A percentile compares a stretch with the other conserved stretches of the same genome.
Conservation (phyloP, 2,888 invertebrate genomes). For the Vanessa cardui region DNA sequence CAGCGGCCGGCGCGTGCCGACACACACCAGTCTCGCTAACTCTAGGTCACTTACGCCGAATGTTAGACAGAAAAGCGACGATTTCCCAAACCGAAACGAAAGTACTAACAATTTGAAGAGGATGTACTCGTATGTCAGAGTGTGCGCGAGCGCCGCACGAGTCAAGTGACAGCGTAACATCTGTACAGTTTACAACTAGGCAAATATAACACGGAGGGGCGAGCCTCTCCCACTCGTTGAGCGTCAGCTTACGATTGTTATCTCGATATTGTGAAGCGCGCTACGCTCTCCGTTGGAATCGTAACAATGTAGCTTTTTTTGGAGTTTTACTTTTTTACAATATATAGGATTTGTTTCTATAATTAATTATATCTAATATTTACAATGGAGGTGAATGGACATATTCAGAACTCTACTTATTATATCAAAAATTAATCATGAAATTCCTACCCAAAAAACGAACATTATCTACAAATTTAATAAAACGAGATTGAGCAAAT, state of each 20-base stretch:
- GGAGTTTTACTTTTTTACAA: constrained; percentile 81
- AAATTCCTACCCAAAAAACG: constrained; percentile 77
- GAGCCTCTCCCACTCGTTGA: constrained; percentile 50
- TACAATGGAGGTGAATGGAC: constrained; percentile 83
- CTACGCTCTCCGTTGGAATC: constrained; percentile 68
- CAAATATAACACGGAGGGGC: constrained; percentile 42
- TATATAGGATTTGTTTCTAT: constrained; percentile 82
- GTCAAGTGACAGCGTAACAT: constrained; percentile 50
- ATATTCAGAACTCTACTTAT: constrained; percentile 78
- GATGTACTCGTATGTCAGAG: constrained; percentile 43
- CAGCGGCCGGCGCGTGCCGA: constrained; percentile 52
- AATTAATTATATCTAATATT: constrained; percentile 83
- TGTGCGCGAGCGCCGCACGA: constrained; percentile 50
- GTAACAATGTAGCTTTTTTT: constrained; percentile 81
- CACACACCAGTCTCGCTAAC: constrained; percentile 70
- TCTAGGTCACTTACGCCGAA: constrained; percentile 70
- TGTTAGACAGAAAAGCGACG: constrained; percentile 74
- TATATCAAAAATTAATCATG: constrained; percentile 71
- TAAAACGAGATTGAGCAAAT: constrained; percentile 55
- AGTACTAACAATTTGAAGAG: constrained; percentile 66
- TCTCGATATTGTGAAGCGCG: constrained; percentile 63
- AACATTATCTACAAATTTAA: constrained; percentile 80
- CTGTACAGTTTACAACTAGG: constrained; percentile 53
- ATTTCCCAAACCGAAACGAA: constrained; percentile 71
- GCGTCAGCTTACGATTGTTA: constrained; percentile 72